phyloP scores from a whole-genome alignment of 1,140 invertebrate species.

The Drosophila biarmipes region DNA sequence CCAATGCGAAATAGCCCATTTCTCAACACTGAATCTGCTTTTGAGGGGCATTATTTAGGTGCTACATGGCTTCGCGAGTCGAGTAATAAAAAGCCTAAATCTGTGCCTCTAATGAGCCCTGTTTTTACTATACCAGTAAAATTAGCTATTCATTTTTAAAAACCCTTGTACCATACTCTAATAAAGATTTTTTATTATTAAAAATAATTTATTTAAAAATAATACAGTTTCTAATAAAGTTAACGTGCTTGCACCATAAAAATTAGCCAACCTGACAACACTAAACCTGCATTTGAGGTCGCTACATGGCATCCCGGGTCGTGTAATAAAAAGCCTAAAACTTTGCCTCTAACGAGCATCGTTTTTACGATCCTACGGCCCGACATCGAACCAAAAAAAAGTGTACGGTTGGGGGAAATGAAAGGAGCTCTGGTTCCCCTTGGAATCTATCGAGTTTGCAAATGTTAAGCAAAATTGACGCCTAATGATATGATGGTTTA shows the following conservation, averaged over 20 bases:
- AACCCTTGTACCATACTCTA: too few relatives aligned
- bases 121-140: too few relatives aligned
- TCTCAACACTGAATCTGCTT: too few relatives aligned
- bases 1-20: too few relatives aligned
- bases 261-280: conserved; percentile 4
- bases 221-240: too few relatives aligned
- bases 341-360: conserved; percentile 73
- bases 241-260: neutral
- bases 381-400: conserved; percentile 30
- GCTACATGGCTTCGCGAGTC: too few relatives aligned
- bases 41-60: too few relatives aligned
- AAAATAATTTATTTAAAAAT: too few relatives aligned
- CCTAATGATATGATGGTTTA: conserved; percentile 60
- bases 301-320: conserved; percentile 28
- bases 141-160: too few relatives aligned
- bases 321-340: conserved; percentile 75
- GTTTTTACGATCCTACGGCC: conserved; percentile 66
- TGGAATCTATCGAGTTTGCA: conserved; percentile 29
- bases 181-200: too few relatives aligned
- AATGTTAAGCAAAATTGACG: conserved; percentile 43
- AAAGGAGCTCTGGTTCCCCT: conserved; percentile 2
- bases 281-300: conserved; percentile 5
- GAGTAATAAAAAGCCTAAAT: too few relatives aligned
- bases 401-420: neutral
- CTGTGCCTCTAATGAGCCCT: too few relatives aligned